phyloP scores from a whole-genome alignment of 2,888 invertebrate species.

The Liodrosophila aerea region DNA sequence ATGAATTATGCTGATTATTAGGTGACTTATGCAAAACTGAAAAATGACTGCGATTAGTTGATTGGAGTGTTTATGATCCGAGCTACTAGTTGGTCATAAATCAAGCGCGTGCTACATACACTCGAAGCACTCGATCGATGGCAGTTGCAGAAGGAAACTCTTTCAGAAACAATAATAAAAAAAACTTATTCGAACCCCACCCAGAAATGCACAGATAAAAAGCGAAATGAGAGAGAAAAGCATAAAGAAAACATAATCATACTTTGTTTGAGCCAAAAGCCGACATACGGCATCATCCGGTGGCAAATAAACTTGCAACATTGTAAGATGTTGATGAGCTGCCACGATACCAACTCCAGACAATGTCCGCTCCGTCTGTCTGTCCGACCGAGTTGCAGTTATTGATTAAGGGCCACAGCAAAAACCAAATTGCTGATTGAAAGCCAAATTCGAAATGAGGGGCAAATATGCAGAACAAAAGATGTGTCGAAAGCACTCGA shows the following conservation, averaged over 20 bases:
- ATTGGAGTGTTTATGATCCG: constrained; percentile 50
- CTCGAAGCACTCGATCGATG: neutral
- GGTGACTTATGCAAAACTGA: constrained; percentile 70
- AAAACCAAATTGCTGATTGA: constrained; percentile 66
- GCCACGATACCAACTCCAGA: constrained; percentile 49
- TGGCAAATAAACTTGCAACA: constrained; percentile 63
- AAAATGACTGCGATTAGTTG: constrained; percentile 65
- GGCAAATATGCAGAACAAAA: constrained; percentile 7
- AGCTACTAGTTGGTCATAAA: constrained; percentile 52
- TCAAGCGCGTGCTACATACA: constrained; percentile 49
- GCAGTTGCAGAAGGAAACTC: constrained; percentile 16
- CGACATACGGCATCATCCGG: constrained; percentile 13
- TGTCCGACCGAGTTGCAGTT: constrained; percentile 43
- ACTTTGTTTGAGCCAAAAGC: constrained; percentile 43
- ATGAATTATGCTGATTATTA: constrained; percentile 72
- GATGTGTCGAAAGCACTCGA: constrained; percentile 35
- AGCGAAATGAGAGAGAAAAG: constrained; percentile 7
- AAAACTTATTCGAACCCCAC: constrained; percentile 20
- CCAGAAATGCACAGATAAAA: constrained; percentile 3
- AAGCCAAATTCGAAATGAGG: constrained; percentile 43
- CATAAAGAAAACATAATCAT: constrained; percentile 39
- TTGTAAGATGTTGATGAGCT: constrained; percentile 71
- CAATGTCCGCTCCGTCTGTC: constrained; percentile 1
- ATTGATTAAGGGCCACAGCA: constrained; percentile 73
- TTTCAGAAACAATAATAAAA: constrained; percentile 17